A percentile compares a stretch with the other conserved stretches of the same genome.
Evolutionary conservation across 2,113 vertebrate species (phyloP).

Genomic region (Charina bottae): DNA sequence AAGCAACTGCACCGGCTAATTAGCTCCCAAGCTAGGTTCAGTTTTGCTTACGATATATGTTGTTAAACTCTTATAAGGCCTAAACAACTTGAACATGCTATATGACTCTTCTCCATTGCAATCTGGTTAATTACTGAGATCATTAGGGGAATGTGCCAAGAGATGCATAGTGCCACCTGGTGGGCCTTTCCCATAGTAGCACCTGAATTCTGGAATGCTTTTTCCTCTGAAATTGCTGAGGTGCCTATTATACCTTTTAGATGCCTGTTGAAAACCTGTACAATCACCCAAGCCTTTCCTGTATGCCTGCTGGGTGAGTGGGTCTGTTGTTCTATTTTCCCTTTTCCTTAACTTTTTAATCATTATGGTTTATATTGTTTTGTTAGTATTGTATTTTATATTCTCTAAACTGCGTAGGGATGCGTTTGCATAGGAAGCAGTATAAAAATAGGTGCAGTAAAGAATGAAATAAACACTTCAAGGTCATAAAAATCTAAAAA

Average conservation of each 20-base stretch:
- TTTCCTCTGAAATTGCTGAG: neutral
- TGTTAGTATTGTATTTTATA: neutral
- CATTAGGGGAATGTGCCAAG: neutral
- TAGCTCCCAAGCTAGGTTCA: neutral
- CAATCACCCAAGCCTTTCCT: neutral
- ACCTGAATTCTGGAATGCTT: neutral
- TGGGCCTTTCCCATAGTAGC: neutral
- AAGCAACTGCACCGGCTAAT: neutral
- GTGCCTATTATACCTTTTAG: neutral
- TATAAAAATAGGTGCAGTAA: neutral
- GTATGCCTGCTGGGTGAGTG: neutral
- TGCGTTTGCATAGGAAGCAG: neutral
- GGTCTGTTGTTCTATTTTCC: neutral
- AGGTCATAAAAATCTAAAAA: constrained; percentile 42
- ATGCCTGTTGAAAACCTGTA: neutral
- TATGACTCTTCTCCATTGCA: neutral
- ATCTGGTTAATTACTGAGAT: neutral
- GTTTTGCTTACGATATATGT: neutral
- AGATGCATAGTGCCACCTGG: neutral
- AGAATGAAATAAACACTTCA: constrained; percentile 44
- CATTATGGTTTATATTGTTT: neutral
- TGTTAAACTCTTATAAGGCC: neutral
- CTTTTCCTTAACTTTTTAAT: neutral
- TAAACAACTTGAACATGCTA: neutral
- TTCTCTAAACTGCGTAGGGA: neutral